These are phyloP conservation scores for Nasua narica DNA, from an alignment of 2,797 vertebrate genomes.

Conservation along the genomic window DNA sequence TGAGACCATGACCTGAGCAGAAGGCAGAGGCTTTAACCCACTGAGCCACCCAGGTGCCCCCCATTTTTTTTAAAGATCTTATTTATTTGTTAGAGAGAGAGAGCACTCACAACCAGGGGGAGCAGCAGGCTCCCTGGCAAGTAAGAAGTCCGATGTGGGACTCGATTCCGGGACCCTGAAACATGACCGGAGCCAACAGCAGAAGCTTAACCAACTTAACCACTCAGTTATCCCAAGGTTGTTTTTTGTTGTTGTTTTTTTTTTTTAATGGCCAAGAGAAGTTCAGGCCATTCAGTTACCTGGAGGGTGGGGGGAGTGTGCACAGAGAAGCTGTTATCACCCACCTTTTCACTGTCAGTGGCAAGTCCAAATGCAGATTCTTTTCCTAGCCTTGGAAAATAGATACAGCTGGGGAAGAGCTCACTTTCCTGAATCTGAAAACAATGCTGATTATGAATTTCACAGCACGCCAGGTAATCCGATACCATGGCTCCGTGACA, in stretches of 20 bases:
- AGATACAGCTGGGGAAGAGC: neutral
- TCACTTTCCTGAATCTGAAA: constrained; percentile 2
- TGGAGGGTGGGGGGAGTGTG: constrained; percentile 56
- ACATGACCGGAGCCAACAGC: too few species aligned
- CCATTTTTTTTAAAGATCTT: neutral
- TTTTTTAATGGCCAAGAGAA: constrained; percentile 60
- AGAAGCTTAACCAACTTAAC: too few species aligned
- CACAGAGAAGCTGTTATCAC: constrained; percentile 69
- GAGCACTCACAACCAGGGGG: too few species aligned
- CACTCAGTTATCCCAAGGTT: too few species aligned
- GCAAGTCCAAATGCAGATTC: constrained; percentile 69
- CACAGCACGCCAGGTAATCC: neutral
- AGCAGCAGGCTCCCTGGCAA: too few species aligned
- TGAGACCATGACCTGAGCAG: too few species aligned
- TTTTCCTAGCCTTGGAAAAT: constrained; percentile 36
- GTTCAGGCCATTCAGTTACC: constrained; percentile 73
- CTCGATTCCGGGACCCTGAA: too few species aligned
- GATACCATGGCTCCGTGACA: neutral
- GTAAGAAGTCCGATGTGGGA: too few species aligned
- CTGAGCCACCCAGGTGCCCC: too few species aligned
- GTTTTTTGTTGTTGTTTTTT: neutral
- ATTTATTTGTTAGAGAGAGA: too few species aligned
- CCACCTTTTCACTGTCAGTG: constrained; percentile 62
- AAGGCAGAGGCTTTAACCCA: too few species aligned
- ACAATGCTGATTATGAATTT: constrained; percentile 8